A percentile compares a stretch with the other conserved stretches of the same genome.
Evolutionary conservation across 2,113 vertebrate genomes (phyloP).

Genomic region (Esox niger): DNA sequence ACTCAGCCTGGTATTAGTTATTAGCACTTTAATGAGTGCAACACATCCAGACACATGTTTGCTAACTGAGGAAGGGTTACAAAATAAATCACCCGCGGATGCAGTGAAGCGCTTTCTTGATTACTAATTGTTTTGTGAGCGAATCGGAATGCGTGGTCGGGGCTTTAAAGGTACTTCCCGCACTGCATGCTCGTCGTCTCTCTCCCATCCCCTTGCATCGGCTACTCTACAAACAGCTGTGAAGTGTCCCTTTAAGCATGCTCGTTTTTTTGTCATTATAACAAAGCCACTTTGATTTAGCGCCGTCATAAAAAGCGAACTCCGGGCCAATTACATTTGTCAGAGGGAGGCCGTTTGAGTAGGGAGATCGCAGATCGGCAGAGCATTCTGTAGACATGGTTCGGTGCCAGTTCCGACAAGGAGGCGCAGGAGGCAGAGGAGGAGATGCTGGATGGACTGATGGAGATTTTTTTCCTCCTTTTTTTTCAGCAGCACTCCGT

Average conservation of each 20-base stretch:
- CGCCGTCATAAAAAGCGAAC: constrained; percentile 62
- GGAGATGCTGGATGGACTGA: not conserved
- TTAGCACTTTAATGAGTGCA: not conserved
- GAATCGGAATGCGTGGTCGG: constrained; percentile 43
- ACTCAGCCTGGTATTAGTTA: no score
- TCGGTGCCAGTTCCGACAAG: constrained; percentile 42
- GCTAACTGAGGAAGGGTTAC: constrained; percentile 25
- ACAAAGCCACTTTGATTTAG: constrained; percentile 69
- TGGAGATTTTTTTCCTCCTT: not conserved
- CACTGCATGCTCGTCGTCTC: no score
- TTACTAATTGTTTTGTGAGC: constrained; percentile 55
- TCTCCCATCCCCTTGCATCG: no score
- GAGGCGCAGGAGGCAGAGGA: not conserved
- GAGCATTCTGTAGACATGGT: constrained; percentile 54
- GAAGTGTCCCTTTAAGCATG: constrained; percentile 29
- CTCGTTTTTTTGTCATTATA: constrained; percentile 65
- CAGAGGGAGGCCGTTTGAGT: constrained; percentile 28
- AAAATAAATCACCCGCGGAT: constrained; percentile 39
- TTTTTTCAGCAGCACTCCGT: constrained; percentile 30
- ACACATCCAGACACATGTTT: constrained; percentile 4
- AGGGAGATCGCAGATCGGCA: constrained; percentile 35
- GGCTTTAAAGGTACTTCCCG: constrained; percentile 10
- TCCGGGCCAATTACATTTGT: constrained; percentile 64
- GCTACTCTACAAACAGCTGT: no score
- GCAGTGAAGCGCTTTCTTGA: constrained; percentile 25